Base-by-base conservation (phyloP, 2,797 vertebrate genomes). In the Catharus ustulatus region DNA sequence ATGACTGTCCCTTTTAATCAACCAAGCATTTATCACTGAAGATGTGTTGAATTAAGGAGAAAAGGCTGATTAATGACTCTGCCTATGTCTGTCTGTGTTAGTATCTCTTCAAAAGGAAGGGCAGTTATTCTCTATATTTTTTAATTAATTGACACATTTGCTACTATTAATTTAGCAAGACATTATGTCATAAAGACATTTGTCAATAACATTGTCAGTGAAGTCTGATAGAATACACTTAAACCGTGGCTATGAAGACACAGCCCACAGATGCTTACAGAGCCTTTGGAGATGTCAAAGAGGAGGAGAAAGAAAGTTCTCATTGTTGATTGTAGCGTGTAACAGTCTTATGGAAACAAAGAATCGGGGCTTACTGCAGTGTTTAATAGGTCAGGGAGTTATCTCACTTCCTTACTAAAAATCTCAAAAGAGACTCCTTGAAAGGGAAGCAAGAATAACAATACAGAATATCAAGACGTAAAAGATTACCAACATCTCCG, bases 181-280 rank as follows among this genome's bases (percentile, higher is more conserved):
- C 32, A 13, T 89, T 81, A 66, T 89, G 36, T 62, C 82, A 89
- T 69, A 83, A 90, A 95, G 58, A 23, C 66, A 93, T 96, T 94
- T 94, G 72, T 92, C 90, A 92, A 55, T 81, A 91, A 42, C 12
- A 14, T 51, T 86, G 76, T 75, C 43, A 81, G 40, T 38, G 48
- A 79, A 76, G 45, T 61, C 3, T 85, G 45, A 71, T 27, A 26
- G 42, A 72, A 64, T 38, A 20, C n/a, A 68, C 14, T 85, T 83
- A 72, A 80, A 88, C 58, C 1, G 4, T 24, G 64, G 8, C 21
- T 83, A 17, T 45, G 26, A 85, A 83, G 48, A 54, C 30, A 83
- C 27, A 78, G 17, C 13, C 32, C 43, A 69, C 13, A 38, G 36
- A 42, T 51, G 5, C 27, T 83, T 64, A 72, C 6, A 66, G 38